Base-by-base conservation (phyloP, 2,888 invertebrate species). In the Masnerella sp. region DNA sequence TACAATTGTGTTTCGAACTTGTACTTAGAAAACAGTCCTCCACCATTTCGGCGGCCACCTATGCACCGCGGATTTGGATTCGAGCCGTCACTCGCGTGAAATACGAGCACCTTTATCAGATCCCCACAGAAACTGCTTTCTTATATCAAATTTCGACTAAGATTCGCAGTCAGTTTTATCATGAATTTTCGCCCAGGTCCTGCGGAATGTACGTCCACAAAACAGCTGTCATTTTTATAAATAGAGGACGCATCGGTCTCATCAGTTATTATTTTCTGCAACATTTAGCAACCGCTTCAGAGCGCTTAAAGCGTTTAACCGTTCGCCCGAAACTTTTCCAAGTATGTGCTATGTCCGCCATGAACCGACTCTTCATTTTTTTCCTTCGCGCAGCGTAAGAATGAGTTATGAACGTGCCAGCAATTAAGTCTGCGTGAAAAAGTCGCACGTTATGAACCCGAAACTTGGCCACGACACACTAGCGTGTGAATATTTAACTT, bases 201-300 rank as follows among this genome's bases (percentile, higher is more conserved):
- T 5, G 5, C 25, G n/a, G n/a, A n/a, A n/a, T n/a, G n/a, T n/a
- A n/a, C n/a, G n/a, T n/a, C n/a, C n/a, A n/a, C n/a, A 25, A 5
- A 25, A 2, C 1, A 30, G 43, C n/a, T 36, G 49, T 58, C 51
- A 25, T 14, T 22, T 18, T 43, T 71, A 76, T 74, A 79, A 81
- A 77, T 72, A 73, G 78, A 75, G 75, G 78, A 69, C 74, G 67
- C 71, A 38, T 8, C 54, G 64, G 79, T 81, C 83, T n/a, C 82
- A 86, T 86, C 85, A 85, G 84, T 86, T 85, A 86, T 86, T 86
- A 86, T 86, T 86, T 86, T 86, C 86, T 85, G 80, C 84, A 85
- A 86, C 86, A 86, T 86, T 86, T 86, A 86, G 84, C 86, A 84
- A 80, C 81, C 84, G 83, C 84, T 84, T 84, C 81, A 85, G 85